Conservation (phyloP, 2,797 vertebrate genomes). For the Manis javanica region DNA sequence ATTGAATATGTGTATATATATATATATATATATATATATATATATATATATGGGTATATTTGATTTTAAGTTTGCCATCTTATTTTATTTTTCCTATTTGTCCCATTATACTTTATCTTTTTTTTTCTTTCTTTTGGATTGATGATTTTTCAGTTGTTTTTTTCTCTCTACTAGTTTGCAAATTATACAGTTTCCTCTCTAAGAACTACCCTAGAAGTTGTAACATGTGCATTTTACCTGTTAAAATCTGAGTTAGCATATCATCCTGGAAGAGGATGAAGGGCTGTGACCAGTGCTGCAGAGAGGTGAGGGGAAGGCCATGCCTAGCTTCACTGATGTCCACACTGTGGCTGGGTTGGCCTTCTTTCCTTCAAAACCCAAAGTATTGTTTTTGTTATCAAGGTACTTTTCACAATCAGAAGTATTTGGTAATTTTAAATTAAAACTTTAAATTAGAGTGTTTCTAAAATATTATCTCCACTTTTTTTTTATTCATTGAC, state of each 20-base stretch:
- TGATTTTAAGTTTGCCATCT: background rate
- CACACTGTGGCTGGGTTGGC: fast-evolving
- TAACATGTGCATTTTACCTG: background rate
- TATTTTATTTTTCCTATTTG: background rate
- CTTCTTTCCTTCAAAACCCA: background rate
- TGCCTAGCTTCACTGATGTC: fast-evolving
- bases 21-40: no score
- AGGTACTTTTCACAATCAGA: background rate
- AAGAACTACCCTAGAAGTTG: background rate
- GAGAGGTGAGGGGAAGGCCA: fast-evolving
- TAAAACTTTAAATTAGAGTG: background rate
- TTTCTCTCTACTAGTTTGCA: background rate
- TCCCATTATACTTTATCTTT: background rate
- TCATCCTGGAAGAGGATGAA: background rate
- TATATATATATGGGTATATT: background rate
- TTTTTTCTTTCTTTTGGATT: background rate
- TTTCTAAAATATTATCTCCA: background rate
- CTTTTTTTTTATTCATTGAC: background rate
- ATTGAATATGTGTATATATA: background rate
- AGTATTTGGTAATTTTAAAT: background rate
- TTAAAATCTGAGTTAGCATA: background rate
- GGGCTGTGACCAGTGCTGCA: background rate
- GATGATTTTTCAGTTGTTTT: background rate
- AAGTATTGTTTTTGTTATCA: background rate
- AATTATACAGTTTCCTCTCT: background rate